Percentiles rank a stretch among this genome's conserved stretches.
Evolutionary conservation across 2,113 vertebrate species (phyloP).

Genomic region (Vanacampus margaritifer): DNA sequence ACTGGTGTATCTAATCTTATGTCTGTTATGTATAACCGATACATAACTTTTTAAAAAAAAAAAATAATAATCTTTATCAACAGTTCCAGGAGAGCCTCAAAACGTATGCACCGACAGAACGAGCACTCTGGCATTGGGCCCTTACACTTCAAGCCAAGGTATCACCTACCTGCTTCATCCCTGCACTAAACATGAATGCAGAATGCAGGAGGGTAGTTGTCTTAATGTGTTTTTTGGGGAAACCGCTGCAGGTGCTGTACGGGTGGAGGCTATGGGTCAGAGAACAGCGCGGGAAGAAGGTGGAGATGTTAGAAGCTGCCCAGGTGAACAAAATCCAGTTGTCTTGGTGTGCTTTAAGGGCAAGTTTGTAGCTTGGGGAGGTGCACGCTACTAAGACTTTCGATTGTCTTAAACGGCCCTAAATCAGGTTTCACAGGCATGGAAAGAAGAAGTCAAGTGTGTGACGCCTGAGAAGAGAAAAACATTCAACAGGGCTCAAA

Average conservation of each 20-base stretch:
- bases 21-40: background rate
- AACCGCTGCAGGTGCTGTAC: slow-evolving; percentile 74
- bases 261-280: slow-evolving; percentile 76
- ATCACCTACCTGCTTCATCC: slow-evolving; percentile 31
- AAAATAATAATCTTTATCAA: slow-evolving; percentile 30
- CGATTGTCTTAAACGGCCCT: background rate
- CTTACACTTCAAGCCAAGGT: slow-evolving; percentile 87
- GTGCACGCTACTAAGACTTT: background rate
- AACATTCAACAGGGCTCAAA: slow-evolving; percentile 61
- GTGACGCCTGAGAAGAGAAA: slow-evolving; percentile 57
- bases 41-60: background rate
- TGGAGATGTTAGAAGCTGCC: slow-evolving; percentile 43
- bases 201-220: background rate
- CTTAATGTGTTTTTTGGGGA: background rate
- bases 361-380: background rate
- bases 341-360: background rate
- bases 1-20: background rate
- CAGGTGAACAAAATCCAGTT: slow-evolving; percentile 54
- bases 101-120: slow-evolving; percentile 70
- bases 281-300: slow-evolving; percentile 68
- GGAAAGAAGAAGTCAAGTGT: slow-evolving; percentile 62
- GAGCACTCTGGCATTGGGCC: slow-evolving; percentile 92
- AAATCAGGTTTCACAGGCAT: slow-evolving; percentile 67
- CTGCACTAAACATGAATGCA: background rate
- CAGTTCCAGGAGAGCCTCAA: slow-evolving; percentile 75